These are phyloP conservation scores for Poecile atricapillus DNA, from an alignment of 2,113 vertebrate genomes.

Conservation along the genomic window DNA sequence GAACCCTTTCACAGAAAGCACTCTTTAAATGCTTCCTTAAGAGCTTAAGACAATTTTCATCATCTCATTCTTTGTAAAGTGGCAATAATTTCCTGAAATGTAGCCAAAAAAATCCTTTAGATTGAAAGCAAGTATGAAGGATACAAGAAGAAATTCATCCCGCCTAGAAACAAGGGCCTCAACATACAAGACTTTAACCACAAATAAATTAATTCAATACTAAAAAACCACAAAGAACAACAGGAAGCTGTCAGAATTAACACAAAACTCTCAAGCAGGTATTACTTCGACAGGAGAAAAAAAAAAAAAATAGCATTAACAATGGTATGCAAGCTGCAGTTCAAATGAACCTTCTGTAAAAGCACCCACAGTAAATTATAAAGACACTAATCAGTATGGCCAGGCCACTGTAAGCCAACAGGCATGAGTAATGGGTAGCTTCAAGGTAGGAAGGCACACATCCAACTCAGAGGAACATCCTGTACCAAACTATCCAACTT, in stretches of 20 bases:
- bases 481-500: slow-evolving; percentile 31
- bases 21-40: not conserved
- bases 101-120: not conserved
- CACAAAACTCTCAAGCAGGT: not conserved
- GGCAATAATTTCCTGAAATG: not conserved
- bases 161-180: not conserved
- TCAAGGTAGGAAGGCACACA: slow-evolving; percentile 41
- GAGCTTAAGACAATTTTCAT: not conserved
- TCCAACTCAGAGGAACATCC: slow-evolving; percentile 50
- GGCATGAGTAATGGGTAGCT: slow-evolving; percentile 39
- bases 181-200: not conserved
- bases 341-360: not conserved
- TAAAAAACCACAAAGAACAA: not conserved
- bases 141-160: not conserved
- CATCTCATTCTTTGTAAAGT: not conserved
- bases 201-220: not conserved
- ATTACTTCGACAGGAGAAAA: not conserved
- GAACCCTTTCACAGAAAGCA: not conserved
- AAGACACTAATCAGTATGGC: slow-evolving; percentile 2
- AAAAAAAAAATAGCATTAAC: not conserved
- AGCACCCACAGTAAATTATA: not conserved
- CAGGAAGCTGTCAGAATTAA: not conserved
- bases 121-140: not conserved
- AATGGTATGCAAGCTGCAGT: not conserved
- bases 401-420: slow-evolving; percentile 39